A percentile compares a stretch with the other conserved stretches of the same genome.
Conservation (phyloP, 1,140 invertebrate species). For the Diachasma alloeum region DNA sequence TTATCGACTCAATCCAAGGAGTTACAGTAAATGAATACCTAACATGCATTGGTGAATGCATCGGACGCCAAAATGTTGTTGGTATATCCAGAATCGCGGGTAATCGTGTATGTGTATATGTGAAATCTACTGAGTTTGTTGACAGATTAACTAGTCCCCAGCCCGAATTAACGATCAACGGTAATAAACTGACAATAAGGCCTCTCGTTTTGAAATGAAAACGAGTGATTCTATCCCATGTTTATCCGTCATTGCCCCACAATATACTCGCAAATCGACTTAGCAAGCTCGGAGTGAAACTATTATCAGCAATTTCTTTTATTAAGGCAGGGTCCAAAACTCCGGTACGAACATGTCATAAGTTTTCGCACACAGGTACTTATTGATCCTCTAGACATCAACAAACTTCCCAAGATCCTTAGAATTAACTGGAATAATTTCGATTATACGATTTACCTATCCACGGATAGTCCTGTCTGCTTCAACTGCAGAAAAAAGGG, state of each 20-base stretch:
- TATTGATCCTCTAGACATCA: slow-evolving; percentile 4
- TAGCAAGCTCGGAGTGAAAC: neutral
- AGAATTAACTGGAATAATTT: neutral
- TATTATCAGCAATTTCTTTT: neutral
- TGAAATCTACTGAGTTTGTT: neutral
- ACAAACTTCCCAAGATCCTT: slow-evolving; percentile 1
- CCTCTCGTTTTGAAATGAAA: neutral
- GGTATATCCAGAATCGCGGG: slow-evolving; percentile 10
- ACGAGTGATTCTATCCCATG: slow-evolving; percentile 2
- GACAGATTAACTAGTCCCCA: neutral
- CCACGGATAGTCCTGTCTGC: slow-evolving; percentile 3
- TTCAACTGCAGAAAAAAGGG: slow-evolving; percentile 5
- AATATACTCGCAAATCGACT: neutral
- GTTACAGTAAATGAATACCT: slow-evolving; percentile 3
- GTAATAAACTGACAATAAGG: neutral
- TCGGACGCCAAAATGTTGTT: slow-evolving; percentile 1
- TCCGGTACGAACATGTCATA: neutral
- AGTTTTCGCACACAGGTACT: neutral
- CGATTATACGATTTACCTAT: neutral
- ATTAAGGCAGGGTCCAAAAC: slow-evolving; percentile 4
- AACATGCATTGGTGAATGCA: neutral
- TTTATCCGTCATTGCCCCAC: neutral
- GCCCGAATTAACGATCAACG: neutral
- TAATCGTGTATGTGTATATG: slow-evolving; percentile 4
- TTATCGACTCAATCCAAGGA: slow-evolving; percentile 18